Evolutionary conservation across 2,888 invertebrate species (phyloP), one percentile per base, ranked within the genome.

Genomic region (Mesochorus sp.): DNA sequence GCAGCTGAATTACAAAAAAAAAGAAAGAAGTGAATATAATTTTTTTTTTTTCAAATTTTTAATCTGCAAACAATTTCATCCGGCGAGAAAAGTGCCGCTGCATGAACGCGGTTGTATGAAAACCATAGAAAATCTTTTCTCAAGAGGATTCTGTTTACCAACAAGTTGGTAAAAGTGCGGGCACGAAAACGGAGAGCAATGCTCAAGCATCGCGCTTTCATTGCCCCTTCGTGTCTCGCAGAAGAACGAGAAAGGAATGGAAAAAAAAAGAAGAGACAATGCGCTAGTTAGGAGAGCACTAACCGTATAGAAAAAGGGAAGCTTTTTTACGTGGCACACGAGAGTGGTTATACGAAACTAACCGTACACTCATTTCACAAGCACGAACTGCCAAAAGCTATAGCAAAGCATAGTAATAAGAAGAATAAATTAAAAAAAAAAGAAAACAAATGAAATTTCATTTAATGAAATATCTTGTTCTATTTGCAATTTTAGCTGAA

Each of bases 51-150:
- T n/a, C n/a, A n/a, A n/a, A n/a, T n/a, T n/a, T n/a, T n/a, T n/a
- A n/a, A n/a, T n/a, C n/a, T n/a, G n/a, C 42, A 64, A 55, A 72
- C 62, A 72, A 68, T 68, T 75, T 68, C n/a, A 39, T 37, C 28
- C 62, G 8, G 17, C n/a, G 37, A 59, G 24, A 47, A 67, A 53
- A 68, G 47, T 75, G 28, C 47, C 24, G 44, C 42, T 31, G n/a
- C n/a, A n/a, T n/a, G 21, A 31, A 42, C 49, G 8, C 34, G 8
- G 34, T n/a, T n/a, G n/a, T n/a, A n/a, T n/a, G n/a, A n/a, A 44
- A 8, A 24, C n/a, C 10, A 4, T 26, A 8, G 26, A 10, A 21
- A 14, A 31, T 24, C 19, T 47, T 4, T 37, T 44, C 55, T 24
- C 26, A 21, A 14, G 55, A 42, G n/a, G 34, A 37, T 62, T 76